These are phyloP conservation scores for Sebastolobus alascanus DNA, from an alignment of 2,797 vertebrate species.

Conservation along the genomic window DNA sequence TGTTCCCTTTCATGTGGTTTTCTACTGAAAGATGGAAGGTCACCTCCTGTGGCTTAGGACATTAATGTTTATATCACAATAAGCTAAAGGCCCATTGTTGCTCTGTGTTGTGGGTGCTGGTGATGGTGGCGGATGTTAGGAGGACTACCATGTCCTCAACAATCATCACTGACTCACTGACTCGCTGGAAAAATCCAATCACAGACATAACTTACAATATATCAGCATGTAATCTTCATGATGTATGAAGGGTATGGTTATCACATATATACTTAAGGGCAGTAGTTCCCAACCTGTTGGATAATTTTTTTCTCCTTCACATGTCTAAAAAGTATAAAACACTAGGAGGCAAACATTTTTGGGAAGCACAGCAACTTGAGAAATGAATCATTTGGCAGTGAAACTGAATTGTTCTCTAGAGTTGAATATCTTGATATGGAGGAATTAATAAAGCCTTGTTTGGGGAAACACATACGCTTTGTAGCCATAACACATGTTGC, in stretches of 20 bases:
- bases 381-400: neutral
- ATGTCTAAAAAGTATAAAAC: neutral
- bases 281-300: neutral
- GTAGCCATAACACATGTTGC: slow-evolving; percentile 8
- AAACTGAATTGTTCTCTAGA: neutral
- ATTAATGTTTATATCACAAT: neutral
- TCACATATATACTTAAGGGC: neutral
- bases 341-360: neutral
- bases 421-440: neutral
- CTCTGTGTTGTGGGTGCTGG: neutral
- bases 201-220: neutral
- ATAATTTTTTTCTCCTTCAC: neutral
- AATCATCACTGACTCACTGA: neutral
- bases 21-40: neutral
- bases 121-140: neutral
- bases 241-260: no score
- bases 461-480: slow-evolving; percentile 2
- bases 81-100: neutral
- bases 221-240: neutral
- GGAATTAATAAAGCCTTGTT: slow-evolving; percentile 14
- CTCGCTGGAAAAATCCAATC: neutral
- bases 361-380: neutral
- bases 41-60: neutral
- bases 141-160: neutral
- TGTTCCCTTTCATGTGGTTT: neutral